Conservation (phyloP, 1,140 invertebrate genomes). For the Brachionus plicatilis region DNA sequence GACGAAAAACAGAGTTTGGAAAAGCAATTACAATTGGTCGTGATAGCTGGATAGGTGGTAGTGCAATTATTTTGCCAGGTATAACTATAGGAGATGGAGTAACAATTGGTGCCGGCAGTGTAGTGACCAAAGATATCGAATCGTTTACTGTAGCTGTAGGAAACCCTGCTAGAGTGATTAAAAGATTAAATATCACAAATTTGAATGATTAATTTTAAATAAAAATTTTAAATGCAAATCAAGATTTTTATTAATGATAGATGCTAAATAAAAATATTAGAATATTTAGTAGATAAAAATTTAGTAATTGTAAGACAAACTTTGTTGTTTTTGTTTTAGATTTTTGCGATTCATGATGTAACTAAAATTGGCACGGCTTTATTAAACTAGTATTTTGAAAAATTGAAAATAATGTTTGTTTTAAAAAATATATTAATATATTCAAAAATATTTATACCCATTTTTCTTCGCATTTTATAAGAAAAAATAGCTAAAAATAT, state of each 20-base stretch:
- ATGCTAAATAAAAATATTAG: too few relatives aligned
- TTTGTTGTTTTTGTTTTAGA: too few relatives aligned
- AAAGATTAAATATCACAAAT: neutral
- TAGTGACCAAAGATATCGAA: slow-evolving; percentile 45
- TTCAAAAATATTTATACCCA: too few relatives aligned
- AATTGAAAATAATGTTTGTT: too few relatives aligned
- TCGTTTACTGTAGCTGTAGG: slow-evolving; percentile 44
- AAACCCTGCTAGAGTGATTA: slow-evolving; percentile 45
- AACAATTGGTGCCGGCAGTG: slow-evolving; percentile 45
- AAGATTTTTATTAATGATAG: neutral
- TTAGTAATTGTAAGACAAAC: too few relatives aligned
- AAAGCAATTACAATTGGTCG: slow-evolving; percentile 3
- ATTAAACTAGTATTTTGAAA: too few relatives aligned
- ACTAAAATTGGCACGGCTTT: too few relatives aligned
- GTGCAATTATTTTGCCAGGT: slow-evolving; percentile 43
- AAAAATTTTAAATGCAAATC: neutral
- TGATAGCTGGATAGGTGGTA: slow-evolving; percentile 46
- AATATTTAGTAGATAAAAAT: too few relatives aligned
- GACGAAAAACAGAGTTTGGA: slow-evolving; percentile 34
- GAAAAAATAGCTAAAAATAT: too few relatives aligned
- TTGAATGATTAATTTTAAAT: neutral
- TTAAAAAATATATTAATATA: too few relatives aligned
- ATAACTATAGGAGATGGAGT: slow-evolving; percentile 45
- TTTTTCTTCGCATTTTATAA: too few relatives aligned
- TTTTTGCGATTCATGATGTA: too few relatives aligned